Percentiles rank a stretch among this genome's conserved stretches.
Conservation (phyloP, 2,113 vertebrate genomes). For the Myrmophylax atrothorax region DNA sequence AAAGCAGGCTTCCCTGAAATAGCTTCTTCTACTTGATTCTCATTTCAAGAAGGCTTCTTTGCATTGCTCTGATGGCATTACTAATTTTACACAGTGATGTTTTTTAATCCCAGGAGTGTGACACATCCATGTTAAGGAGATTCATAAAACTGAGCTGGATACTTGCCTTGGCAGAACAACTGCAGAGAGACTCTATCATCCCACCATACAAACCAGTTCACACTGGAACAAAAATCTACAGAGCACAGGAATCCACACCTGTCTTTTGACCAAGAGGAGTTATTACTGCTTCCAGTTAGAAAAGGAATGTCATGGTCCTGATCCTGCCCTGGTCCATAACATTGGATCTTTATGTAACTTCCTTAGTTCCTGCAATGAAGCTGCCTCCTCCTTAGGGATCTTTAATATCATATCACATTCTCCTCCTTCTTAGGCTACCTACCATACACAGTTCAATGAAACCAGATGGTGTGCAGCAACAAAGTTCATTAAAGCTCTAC, state of each 20-base stretch:
- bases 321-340: background rate
- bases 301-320: background rate
- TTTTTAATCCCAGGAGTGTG: background rate
- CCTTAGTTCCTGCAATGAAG: background rate
- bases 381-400: background rate
- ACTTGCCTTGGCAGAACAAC: background rate
- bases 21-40: background rate
- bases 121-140: background rate
- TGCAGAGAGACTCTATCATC: background rate
- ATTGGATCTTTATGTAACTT: background rate
- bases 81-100: background rate
- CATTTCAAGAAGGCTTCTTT: background rate
- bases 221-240: background rate
- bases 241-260: background rate
- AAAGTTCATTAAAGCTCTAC: background rate
- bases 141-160: background rate
- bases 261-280: background rate
- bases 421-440: background rate
- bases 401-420: background rate
- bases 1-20: background rate
- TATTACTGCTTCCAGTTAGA: background rate
- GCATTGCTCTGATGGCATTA: background rate
- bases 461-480: background rate
- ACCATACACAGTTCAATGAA: background rate
- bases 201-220: background rate